Conservation (phyloP, 2,113 vertebrate species). For the Myotis brandtii region DNA sequence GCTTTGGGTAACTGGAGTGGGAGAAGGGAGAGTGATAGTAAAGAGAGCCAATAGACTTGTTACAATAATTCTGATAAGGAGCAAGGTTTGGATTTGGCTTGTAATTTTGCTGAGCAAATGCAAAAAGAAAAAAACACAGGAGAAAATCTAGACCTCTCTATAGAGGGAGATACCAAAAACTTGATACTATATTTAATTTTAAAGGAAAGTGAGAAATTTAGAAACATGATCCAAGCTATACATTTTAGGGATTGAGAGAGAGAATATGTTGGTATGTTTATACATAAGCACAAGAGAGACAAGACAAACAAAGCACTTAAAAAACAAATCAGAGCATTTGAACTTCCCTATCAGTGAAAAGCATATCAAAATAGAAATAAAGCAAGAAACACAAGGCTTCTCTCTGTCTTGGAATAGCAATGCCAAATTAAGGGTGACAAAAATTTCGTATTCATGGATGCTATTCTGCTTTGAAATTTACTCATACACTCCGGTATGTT, state of each 20-base stretch:
- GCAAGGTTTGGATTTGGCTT: background rate
- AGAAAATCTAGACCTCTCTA: background rate
- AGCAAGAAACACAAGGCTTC: background rate
- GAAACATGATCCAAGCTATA: background rate
- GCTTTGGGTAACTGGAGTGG: background rate
- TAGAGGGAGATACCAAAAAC: background rate
- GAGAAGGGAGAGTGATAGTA: background rate
- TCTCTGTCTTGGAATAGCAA: constrained; percentile 31
- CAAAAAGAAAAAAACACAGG: background rate
- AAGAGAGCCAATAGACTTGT: background rate
- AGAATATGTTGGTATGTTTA: background rate
- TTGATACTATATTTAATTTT: background rate
- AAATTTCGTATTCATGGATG: constrained; percentile 46
- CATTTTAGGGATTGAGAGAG: background rate
- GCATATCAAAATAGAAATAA: constrained; percentile 47
- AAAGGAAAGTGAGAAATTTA: background rate
- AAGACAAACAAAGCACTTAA: constrained; percentile 4
- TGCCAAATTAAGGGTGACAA: constrained; percentile 67
- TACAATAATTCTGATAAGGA: background rate
- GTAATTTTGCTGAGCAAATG: background rate
- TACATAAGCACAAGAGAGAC: background rate
- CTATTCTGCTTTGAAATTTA: constrained; percentile 69
- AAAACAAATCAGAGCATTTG: constrained; percentile 29
- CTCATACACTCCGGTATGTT: background rate
- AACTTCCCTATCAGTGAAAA: constrained; percentile 26